Evolutionary conservation across 2,113 vertebrate species (phyloP).

Genomic region (Archilochus colubris): DNA sequence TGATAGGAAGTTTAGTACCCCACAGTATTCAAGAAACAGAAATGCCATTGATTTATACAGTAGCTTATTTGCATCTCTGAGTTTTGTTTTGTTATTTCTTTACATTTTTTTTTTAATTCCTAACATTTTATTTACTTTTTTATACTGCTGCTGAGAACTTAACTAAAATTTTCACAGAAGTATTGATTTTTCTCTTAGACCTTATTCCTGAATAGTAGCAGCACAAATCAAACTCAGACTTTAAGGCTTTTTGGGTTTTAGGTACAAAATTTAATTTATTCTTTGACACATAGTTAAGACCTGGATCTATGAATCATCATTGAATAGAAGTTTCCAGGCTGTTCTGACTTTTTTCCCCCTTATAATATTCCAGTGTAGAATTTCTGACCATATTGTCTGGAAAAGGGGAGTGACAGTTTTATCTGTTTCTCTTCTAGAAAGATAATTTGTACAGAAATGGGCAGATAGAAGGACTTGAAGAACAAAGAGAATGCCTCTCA

Average conservation of each 20-base stretch:
- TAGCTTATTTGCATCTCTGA: neutral
- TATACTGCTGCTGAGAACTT: neutral
- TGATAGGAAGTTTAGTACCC: neutral
- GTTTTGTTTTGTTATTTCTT: neutral
- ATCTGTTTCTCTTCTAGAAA: neutral
- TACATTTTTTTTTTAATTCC: neutral
- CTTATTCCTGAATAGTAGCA: neutral
- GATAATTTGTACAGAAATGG: neutral
- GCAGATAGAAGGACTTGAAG: neutral
- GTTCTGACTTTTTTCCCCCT: neutral
- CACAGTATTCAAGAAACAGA: neutral
- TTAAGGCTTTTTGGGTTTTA: neutral
- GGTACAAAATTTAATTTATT: neutral
- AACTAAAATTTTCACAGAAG: neutral
- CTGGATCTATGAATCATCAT: neutral
- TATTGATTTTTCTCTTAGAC: neutral
- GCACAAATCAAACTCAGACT: neutral
- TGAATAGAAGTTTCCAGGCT: neutral
- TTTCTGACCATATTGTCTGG: neutral
- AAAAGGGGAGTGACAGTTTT: neutral
- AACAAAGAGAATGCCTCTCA: neutral
- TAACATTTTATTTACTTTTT: neutral
- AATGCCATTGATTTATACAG: neutral
- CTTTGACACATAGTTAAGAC: neutral
- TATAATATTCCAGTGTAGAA: neutral